Percentiles rank a stretch among this genome's conserved stretches.
Conservation (phyloP, 2,888 invertebrate genomes). For the Lycophotia porphyrea region DNA sequence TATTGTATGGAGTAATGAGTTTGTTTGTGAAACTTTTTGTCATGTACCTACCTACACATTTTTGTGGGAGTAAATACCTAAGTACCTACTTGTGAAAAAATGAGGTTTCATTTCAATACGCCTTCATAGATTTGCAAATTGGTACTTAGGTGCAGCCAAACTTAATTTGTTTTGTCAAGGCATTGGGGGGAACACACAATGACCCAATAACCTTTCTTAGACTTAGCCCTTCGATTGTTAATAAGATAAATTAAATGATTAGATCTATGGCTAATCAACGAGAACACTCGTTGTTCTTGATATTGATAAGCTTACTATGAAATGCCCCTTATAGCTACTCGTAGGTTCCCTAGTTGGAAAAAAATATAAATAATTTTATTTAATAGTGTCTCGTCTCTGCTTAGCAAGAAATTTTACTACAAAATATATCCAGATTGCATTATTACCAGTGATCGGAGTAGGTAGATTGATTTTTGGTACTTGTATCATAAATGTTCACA, state of each 20-base stretch:
- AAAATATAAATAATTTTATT: neutral
- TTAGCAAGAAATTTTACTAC: neutral
- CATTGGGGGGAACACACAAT: neutral
- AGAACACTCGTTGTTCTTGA: neutral
- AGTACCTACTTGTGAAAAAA: slow-evolving; percentile 7
- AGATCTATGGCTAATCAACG: neutral
- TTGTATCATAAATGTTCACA: too few species aligned
- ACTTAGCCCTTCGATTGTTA: neutral
- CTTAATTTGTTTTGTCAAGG: neutral
- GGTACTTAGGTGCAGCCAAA: neutral
- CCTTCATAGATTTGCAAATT: slow-evolving; percentile 6
- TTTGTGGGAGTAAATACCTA: neutral
- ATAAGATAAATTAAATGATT: neutral
- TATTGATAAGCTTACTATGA: neutral
- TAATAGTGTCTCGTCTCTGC: neutral
- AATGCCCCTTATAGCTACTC: neutral
- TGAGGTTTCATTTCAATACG: neutral
- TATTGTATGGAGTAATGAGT: slow-evolving; percentile 54
- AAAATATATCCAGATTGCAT: too few species aligned
- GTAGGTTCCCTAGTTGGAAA: too few species aligned
- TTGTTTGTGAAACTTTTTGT: slow-evolving; percentile 57
- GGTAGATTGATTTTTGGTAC: too few species aligned
- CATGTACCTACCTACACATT: neutral
- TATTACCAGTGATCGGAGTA: too few species aligned
- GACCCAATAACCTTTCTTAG: neutral